phyloP scores from a whole-genome alignment of 2,888 invertebrate species.

The Anticlea derivata region DNA sequence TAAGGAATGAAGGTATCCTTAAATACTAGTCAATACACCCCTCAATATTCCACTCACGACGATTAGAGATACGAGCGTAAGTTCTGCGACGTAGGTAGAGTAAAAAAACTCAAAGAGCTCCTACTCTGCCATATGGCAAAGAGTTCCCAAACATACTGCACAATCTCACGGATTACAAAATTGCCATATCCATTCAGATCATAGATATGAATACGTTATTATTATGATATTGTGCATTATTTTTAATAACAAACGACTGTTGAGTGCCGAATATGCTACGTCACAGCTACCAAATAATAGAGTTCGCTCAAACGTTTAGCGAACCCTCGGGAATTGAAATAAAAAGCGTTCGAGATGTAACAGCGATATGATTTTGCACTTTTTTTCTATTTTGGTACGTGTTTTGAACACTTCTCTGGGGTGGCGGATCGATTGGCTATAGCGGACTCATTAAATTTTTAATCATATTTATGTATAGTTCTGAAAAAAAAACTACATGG shows the following conservation, averaged over 20 bases:
- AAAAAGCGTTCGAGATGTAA: constrained; percentile 81
- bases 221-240: constrained; percentile 79
- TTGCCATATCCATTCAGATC: constrained; percentile 72
- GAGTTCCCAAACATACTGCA: constrained; percentile 15
- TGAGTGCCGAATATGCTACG: constrained; percentile 77
- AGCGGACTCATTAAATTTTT: constrained; percentile 41
- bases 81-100: no score
- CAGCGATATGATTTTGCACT: constrained; percentile 82
- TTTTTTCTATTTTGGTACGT: constrained; percentile 64
- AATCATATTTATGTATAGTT: constrained; percentile 13
- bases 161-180: constrained; percentile 31
- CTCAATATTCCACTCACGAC: no score
- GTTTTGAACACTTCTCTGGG: constrained; percentile 70
- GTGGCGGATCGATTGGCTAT: constrained; percentile 60
- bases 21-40: no score
- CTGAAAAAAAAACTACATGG: not conserved
- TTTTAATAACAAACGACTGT: constrained; percentile 78
- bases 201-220: constrained; percentile 80
- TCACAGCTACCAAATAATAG: constrained; percentile 80
- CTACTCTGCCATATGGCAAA: constrained; percentile 13
- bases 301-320: constrained; percentile 80
- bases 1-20: no score
- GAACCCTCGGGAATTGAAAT: constrained; percentile 81
- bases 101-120: not conserved
- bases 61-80: no score